Evolutionary conservation across 1,140 invertebrate genomes (phyloP), one percentile per base, ranked within the genome.

Genomic region (Odontomachus brunneus): DNA sequence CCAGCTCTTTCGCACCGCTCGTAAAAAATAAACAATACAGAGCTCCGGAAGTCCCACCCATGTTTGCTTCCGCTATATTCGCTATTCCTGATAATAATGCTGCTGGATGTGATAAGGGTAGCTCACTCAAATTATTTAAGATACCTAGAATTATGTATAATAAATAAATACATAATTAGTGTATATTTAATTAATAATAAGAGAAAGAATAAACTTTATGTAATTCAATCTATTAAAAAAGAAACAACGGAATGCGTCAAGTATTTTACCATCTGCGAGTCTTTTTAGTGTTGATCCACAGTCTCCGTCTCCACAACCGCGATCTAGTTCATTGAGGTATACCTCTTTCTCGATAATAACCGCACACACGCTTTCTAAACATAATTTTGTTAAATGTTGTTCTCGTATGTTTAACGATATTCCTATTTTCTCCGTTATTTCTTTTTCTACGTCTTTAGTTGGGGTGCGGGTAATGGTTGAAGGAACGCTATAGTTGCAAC

Each of bases 271-370:
- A 88, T 95, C 91, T 12, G 96, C 96, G 59, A 97, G 96, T 71
- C 95, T 94, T 62, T 94, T 94, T 15, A 97, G 91, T 0, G 97
- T 98, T 0, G 95, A 95, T 3, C 97, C 97, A 92, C 97, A 97
- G 89, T 98, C 97, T 0, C 97, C 97, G 91, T 98, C 97, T 1
- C 97, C 97, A 90, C 96, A 96, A 5, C 96, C 96, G 0, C 95
- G 95, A 90, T 98, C 97, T 17, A 98, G 90, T 29, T 94, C 91
- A 91, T 98, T 98, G 1, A 98, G 93, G 9, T 94, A 83, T 1
- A 92, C 88, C 90, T 97, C 96, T 49, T 95, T 93, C 22, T 94
- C 87, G 19, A 96, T 93, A 33, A 97, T 84, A 5, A 90, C 92
- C 38, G 94, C 78, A 51, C 95, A 94, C 14, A 95, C 95, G 38